Percentiles rank a stretch among this genome's conserved stretches.
Evolutionary conservation across 2,113 vertebrate species (phyloP).

Genomic region (Vulpes vulpes): DNA sequence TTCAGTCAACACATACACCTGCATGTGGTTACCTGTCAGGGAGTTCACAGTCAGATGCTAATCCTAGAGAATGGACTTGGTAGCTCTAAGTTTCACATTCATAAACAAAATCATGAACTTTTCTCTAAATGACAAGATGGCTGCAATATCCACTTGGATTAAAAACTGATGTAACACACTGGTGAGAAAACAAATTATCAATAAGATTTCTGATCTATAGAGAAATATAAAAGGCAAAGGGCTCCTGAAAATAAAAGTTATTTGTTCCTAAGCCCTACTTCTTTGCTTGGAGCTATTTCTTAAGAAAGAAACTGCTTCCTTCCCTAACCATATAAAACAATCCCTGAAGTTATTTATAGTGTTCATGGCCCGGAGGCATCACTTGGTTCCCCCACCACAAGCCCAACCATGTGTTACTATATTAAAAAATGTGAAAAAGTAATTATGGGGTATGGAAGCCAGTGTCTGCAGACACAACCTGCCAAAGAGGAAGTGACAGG

Average conservation of each 20-base stretch:
- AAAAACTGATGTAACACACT: not conserved
- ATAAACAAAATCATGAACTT: not conserved
- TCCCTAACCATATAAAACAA: constrained; percentile 87
- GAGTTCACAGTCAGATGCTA: not conserved
- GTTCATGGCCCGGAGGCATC: constrained; percentile 85
- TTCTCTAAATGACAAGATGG: not conserved
- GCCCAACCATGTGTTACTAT: constrained; percentile 90
- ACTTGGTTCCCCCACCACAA: constrained; percentile 87
- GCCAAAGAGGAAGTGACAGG: constrained; percentile 86
- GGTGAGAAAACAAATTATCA: constrained; percentile 28
- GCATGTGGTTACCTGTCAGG: not conserved
- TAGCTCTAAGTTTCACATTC: not conserved
- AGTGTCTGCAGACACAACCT: constrained; percentile 89
- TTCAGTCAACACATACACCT: not conserved
- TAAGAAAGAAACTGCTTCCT: constrained; percentile 86
- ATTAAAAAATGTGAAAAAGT: constrained; percentile 90
- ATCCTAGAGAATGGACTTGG: not conserved
- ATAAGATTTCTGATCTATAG: not conserved
- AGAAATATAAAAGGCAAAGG: not conserved
- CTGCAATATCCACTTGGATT: not conserved
- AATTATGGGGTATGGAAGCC: constrained; percentile 89
- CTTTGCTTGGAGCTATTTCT: constrained; percentile 81
- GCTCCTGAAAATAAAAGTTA: constrained; percentile 76
- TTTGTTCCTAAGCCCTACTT: constrained; percentile 80
- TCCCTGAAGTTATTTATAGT: constrained; percentile 90